phyloP scores from a whole-genome alignment of 1,140 invertebrate genomes.

The Bombus impatiens region DNA sequence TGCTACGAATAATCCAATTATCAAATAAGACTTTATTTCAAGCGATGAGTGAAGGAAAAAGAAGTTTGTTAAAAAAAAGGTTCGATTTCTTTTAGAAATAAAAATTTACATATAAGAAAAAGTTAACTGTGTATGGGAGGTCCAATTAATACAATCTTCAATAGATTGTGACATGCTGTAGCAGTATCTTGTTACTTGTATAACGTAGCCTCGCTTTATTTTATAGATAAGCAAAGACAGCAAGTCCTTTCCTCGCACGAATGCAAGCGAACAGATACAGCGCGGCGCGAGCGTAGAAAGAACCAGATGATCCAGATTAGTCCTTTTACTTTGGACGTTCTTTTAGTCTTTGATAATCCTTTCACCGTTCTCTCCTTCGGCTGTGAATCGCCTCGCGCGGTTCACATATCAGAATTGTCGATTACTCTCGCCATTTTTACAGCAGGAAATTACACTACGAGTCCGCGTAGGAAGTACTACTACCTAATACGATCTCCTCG shows the following conservation, averaged over 20 bases:
- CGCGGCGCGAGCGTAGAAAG: background rate
- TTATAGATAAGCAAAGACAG: no score
- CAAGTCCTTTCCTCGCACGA: background rate
- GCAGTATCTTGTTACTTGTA: background rate
- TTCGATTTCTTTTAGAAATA: no score
- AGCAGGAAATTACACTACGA: constrained; percentile 62
- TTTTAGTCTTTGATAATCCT: constrained; percentile 52
- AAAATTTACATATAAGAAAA: no score
- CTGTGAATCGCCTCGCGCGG: constrained; percentile 49
- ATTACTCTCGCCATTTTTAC: constrained; percentile 57
- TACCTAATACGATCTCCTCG: constrained; percentile 16
- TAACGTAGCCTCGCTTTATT: background rate
- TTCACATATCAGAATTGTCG: constrained; percentile 53
- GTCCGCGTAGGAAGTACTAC: constrained; percentile 31
- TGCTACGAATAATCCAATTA: no score
- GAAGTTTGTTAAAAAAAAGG: no score
- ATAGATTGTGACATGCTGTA: background rate
- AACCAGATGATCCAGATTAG: constrained; percentile 61
- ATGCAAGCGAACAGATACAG: background rate
- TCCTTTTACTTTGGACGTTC: constrained; percentile 52
- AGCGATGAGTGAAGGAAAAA: no score
- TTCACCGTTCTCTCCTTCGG: constrained; percentile 54
- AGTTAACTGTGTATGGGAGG: no score
- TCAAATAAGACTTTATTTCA: no score
- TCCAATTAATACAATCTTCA: no score